Conservation (phyloP, 1,140 invertebrate genomes). For the Antheraea mylitta region DNA sequence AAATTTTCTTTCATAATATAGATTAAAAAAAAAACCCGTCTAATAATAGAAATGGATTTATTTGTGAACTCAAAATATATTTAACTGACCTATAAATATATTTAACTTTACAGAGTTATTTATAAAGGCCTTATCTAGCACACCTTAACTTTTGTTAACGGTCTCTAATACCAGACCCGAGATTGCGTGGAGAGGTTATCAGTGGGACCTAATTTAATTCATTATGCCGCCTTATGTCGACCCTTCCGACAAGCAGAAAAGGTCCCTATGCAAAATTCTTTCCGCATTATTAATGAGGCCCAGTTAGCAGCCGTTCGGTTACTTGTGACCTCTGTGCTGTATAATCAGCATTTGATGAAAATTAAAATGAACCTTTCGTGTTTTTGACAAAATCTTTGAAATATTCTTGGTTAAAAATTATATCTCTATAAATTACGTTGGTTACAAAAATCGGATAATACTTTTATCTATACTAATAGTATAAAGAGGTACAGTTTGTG, state of each 20-base stretch:
- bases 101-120: background rate
- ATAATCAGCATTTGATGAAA: background rate
- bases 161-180: slow-evolving; percentile 33
- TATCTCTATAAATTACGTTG: too few relatives aligned
- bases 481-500: too few relatives aligned
- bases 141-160: slow-evolving; percentile 2
- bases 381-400: background rate
- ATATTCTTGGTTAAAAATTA: too few relatives aligned
- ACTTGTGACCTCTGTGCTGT: background rate
- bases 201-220: slow-evolving; percentile 67
- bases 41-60: background rate
- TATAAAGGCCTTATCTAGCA: slow-evolving; percentile 1
- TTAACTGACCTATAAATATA: background rate
- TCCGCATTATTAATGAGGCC: slow-evolving; percentile 40
- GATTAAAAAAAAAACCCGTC: background rate
- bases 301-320: slow-evolving; percentile 17
- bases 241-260: slow-evolving; percentile 54
- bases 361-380: slow-evolving; percentile 1
- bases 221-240: slow-evolving; percentile 55
- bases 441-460: too few relatives aligned
- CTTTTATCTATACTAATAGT: too few relatives aligned
- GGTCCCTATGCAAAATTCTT: slow-evolving; percentile 54
- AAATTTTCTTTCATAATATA: too few relatives aligned
- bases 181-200: slow-evolving; percentile 63
- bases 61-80: too few relatives aligned